Evolutionary conservation across 1,140 invertebrate genomes (phyloP).

Genomic region (Elysia chlorotica): DNA sequence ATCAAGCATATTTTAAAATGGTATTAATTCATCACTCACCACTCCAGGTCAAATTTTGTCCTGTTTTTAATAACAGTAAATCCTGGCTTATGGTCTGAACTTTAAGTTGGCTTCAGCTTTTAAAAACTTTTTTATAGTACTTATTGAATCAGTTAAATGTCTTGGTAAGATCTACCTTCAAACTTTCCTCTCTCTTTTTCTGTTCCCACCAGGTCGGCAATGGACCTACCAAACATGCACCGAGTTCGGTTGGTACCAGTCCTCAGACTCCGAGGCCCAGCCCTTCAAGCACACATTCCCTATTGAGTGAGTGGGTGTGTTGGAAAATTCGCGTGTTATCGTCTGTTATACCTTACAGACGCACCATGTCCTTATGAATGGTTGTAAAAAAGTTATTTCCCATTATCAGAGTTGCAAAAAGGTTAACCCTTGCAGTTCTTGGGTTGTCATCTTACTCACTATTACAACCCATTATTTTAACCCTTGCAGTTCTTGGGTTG

Average conservation of each 20-base stretch:
- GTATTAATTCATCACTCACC: no score
- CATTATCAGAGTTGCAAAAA: neutral
- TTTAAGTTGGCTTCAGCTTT: no score
- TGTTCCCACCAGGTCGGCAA: conserved; percentile 65
- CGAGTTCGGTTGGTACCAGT: conserved; percentile 94
- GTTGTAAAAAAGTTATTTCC: neutral
- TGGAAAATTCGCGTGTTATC: neutral
- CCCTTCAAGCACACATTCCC: conserved; percentile 81
- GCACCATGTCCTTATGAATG: neutral
- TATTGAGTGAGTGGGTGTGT: conserved; percentile 54
- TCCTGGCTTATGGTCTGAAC: no score
- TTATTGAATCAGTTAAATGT: no score
- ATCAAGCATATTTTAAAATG: no score
- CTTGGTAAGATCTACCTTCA: no score
- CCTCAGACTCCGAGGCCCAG: conserved; percentile 73
- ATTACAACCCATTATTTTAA: neutral
- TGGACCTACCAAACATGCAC: conserved; percentile 96
- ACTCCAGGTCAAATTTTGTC: no score
- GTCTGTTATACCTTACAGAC: neutral
- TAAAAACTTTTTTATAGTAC: no score
- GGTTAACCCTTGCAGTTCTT: neutral
- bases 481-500: neutral
- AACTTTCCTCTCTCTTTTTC: conserved; percentile 7
- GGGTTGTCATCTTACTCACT: neutral
- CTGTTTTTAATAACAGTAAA: no score